Evolutionary conservation across 2,888 invertebrate species (phyloP), one percentile per base, ranked within the genome.

Genomic region (Cheilosia vernalis): DNA sequence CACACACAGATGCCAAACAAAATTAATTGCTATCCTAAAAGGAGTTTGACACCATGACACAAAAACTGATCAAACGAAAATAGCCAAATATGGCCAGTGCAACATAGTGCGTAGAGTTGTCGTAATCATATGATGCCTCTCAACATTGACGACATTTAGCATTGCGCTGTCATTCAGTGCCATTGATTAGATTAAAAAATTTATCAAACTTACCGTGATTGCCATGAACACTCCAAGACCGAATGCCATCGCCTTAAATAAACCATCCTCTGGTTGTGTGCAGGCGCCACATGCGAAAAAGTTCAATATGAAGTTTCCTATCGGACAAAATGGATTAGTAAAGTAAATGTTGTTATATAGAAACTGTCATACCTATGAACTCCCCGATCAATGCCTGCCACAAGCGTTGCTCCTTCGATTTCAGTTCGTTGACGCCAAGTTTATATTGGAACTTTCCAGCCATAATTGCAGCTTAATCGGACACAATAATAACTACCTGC

Each of bases 211-310:
- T 91, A 95, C 95, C 92, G 97, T 96, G 40, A 97, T 96, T 88
- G 95, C 94, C 83, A 96, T 95, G 89, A 95, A 97, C 76, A 98
- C 95, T n/a, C 95, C 94, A 56, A 98, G 93, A 53, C 98, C 98
- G 91, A 98, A 98, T 24, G 96, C 94, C 49, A 98, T 93, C 0
- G 97, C 94, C 88, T 98, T 96, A 88, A 96, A 95, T 17, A 93
- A 92, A 61, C 90, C 92, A 87, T 92, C 79, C 30, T 93, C 93
- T 13, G 93, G 88, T 89, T 94, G 94, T 73, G 95, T 93, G 88
- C 95, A 95, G 10, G 97, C 94, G 5, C 97, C 97, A 91, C 98
- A 98, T 4, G 97, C 98, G 89, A 98, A 96, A 91, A 98, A 95
- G 90, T 98, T 98, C 88, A 98, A 93, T 64, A 98, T 93, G 86